Evolutionary conservation across 2,113 vertebrate species (phyloP).

Genomic region (Suricata suricatta): DNA sequence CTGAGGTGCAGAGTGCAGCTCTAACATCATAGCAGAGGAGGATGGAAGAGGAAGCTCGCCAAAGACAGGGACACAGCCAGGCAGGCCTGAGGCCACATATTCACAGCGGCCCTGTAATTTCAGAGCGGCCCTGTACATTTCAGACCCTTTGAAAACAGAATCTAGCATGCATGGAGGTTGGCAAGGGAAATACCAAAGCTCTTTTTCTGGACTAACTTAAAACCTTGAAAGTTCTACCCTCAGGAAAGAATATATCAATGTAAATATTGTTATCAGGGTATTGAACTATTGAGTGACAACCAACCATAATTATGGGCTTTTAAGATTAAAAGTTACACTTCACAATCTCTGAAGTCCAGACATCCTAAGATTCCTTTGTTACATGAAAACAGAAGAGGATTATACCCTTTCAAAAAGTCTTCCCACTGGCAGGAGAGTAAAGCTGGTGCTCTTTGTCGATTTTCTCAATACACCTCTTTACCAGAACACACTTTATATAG

Average conservation of each 20-base stretch:
- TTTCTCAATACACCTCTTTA: background rate
- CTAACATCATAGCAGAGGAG: background rate
- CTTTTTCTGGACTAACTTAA: background rate
- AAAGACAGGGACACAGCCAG: background rate
- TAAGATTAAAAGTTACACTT: background rate
- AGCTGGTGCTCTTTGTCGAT: background rate
- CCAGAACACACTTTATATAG: background rate
- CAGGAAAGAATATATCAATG: background rate
- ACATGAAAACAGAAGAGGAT: background rate
- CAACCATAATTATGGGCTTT: background rate
- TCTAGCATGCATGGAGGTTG: background rate
- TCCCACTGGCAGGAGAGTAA: background rate
- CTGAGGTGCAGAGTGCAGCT: background rate
- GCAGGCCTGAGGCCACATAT: background rate
- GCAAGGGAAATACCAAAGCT: background rate
- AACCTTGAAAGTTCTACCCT: background rate
- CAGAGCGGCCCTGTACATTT: background rate
- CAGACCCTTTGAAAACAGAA: background rate
- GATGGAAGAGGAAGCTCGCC: background rate
- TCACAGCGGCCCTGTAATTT: background rate
- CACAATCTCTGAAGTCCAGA: background rate
- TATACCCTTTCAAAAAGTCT: background rate
- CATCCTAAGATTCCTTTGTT: background rate
- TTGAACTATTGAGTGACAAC: background rate
- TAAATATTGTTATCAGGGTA: constrained; percentile 24